Percentiles rank a stretch among this genome's conserved stretches.
Conservation (phyloP, 1,140 invertebrate genomes). For the Rhizoglyphus robini region DNA sequence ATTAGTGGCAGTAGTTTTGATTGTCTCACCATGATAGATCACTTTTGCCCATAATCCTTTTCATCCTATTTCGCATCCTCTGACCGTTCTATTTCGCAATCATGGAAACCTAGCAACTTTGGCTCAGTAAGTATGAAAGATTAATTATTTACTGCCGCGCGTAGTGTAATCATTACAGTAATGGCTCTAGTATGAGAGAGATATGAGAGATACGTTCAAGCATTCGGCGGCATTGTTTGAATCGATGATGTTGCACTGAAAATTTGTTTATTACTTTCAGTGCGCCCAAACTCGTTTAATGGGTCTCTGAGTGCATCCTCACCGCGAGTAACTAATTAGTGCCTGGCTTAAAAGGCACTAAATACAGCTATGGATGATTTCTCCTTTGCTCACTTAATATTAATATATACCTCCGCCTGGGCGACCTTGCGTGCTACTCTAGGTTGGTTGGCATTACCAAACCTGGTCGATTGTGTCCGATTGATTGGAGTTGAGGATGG, state of each 20-base stretch:
- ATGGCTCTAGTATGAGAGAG: neutral
- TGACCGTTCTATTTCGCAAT: neutral
- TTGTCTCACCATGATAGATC: neutral
- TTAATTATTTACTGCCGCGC: constrained; percentile 9
- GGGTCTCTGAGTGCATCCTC: too few relatives aligned
- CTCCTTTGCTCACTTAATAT: constrained; percentile 9
- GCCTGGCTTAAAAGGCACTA: neutral
- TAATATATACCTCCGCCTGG: too few relatives aligned
- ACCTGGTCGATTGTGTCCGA: too few relatives aligned
- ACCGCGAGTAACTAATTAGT: constrained; percentile 3
- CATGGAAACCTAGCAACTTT: neutral
- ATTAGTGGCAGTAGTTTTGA: neutral
- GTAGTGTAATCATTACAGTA: neutral
- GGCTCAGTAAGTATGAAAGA: constrained; percentile 9
- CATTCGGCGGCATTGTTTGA: too few relatives aligned
- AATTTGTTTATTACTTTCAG: too few relatives aligned
- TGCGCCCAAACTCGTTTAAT: too few relatives aligned
- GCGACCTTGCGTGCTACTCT: too few relatives aligned
- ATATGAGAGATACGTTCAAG: neutral
- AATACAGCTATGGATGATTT: constrained; percentile 1
- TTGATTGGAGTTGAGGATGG: too few relatives aligned
- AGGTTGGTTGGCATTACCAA: too few relatives aligned
- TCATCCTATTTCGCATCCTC: neutral
- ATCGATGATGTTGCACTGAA: too few relatives aligned
- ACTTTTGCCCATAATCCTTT: neutral